These are phyloP conservation scores for Anolis sagrei DNA, from an alignment of 2,113 vertebrate species.

Conservation along the genomic window DNA sequence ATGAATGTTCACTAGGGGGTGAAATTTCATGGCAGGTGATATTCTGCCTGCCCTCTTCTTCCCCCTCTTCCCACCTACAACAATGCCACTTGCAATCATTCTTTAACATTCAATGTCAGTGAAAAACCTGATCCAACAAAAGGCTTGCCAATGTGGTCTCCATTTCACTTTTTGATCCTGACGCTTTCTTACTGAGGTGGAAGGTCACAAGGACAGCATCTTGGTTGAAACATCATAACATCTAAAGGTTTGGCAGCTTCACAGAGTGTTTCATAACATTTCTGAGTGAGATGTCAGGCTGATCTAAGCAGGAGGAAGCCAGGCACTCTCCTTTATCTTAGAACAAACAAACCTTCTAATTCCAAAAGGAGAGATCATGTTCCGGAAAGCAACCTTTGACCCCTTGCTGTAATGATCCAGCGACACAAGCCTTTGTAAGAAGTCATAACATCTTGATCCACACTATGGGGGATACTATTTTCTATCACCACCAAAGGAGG, in stretches of 20 bases:
- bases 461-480: not conserved
- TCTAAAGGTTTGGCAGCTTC: slow-evolving; percentile 52
- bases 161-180: slow-evolving; percentile 69
- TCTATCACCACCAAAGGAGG: not conserved
- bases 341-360: slow-evolving; percentile 68
- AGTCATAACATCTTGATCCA: slow-evolving; percentile 53
- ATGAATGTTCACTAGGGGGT: slow-evolving; percentile 14
- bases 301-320: slow-evolving; percentile 56
- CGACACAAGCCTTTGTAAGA: slow-evolving; percentile 48
- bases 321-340: slow-evolving; percentile 54
- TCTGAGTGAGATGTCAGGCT: slow-evolving; percentile 57
- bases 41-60: slow-evolving; percentile 26
- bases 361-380: slow-evolving; percentile 37
- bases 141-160: slow-evolving; percentile 49
- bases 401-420: slow-evolving; percentile 41
- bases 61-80: slow-evolving; percentile 1
- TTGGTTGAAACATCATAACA: slow-evolving; percentile 45
- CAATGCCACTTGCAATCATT: slow-evolving; percentile 57
- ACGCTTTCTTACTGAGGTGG: slow-evolving; percentile 66
- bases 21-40: slow-evolving; percentile 58
- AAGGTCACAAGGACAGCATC: slow-evolving; percentile 43
- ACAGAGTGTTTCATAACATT: slow-evolving; percentile 72
- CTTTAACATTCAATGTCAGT: slow-evolving; percentile 57
- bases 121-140: slow-evolving; percentile 58
- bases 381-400: slow-evolving; percentile 48